Evolutionary conservation across 2,888 invertebrate genomes (phyloP).

Genomic region (Cantharis lateralis): DNA sequence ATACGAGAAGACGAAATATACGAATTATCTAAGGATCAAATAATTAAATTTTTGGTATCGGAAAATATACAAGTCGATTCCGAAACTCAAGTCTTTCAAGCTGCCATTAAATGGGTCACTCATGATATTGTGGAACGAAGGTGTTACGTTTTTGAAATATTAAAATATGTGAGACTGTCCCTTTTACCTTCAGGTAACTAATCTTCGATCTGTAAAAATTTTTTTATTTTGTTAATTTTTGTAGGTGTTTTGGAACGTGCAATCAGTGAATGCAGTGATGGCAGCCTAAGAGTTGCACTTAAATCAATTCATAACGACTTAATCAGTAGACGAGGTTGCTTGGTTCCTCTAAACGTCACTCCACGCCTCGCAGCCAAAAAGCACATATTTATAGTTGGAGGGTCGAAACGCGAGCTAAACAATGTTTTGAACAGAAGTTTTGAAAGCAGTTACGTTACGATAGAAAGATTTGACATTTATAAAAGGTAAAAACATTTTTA

Average conservation of each 20-base stretch:
- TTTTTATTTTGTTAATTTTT: neutral
- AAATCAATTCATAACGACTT: slow-evolving; percentile 80
- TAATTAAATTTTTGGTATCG: slow-evolving; percentile 79
- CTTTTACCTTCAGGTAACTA: slow-evolving; percentile 69
- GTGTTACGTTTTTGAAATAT: slow-evolving; percentile 83
- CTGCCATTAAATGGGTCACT: slow-evolving; percentile 86
- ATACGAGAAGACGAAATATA: slow-evolving; percentile 82
- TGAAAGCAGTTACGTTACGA: slow-evolving; percentile 77
- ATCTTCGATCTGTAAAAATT: neutral
- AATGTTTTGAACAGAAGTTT: slow-evolving; percentile 70
- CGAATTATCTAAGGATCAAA: slow-evolving; percentile 77
- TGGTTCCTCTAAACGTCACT: slow-evolving; percentile 75
- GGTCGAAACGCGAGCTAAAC: slow-evolving; percentile 78
- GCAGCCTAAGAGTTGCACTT: slow-evolving; percentile 76
- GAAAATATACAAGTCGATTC: slow-evolving; percentile 87
- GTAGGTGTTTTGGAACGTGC: slow-evolving; percentile 74
- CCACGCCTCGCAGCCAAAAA: slow-evolving; percentile 87
- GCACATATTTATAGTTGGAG: slow-evolving; percentile 86
- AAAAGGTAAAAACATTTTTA: slow-evolving; percentile 58
- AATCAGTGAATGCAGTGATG: slow-evolving; percentile 77
- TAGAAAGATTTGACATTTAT: slow-evolving; percentile 79
- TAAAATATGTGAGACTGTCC: slow-evolving; percentile 80
- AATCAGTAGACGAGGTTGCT: slow-evolving; percentile 73
- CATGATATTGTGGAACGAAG: slow-evolving; percentile 78
- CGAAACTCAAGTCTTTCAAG: slow-evolving; percentile 87